Conservation (phyloP, 2,888 invertebrate species). For the Odontothrips loti region DNA sequence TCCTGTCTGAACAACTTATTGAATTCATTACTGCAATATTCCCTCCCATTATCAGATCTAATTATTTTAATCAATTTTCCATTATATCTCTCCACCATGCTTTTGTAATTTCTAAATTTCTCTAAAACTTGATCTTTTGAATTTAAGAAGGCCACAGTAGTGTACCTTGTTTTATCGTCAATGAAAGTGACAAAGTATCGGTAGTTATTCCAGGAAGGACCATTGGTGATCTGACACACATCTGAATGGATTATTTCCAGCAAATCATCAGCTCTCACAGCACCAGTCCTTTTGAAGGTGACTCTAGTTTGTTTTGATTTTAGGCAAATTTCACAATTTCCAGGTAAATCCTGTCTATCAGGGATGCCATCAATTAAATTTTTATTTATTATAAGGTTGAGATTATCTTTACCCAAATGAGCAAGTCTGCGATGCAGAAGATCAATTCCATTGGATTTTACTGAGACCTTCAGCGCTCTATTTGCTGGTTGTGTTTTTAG, state of each 20-base stretch:
- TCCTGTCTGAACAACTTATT: constrained; percentile 37
- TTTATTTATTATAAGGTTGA: not conserved
- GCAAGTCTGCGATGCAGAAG: not conserved
- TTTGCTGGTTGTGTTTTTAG: no score
- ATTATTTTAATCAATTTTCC: constrained; percentile 40
- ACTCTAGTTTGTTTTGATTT: not conserved
- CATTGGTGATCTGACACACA: constrained; percentile 40
- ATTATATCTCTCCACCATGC: constrained; percentile 41
- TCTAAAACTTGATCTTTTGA: constrained; percentile 40
- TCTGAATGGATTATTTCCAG: constrained; percentile 41
- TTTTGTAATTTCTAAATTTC: constrained; percentile 41
- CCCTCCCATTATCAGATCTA: constrained; percentile 40
- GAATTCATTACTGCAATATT: constrained; percentile 37
- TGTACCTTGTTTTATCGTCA: no score
- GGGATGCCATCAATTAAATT: not conserved
- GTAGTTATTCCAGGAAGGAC: constrained; percentile 38
- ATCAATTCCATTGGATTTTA: not conserved
- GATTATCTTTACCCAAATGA: not conserved
- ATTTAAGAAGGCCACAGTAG: constrained; percentile 41
- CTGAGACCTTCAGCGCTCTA: no score
- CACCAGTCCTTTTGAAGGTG: not conserved
- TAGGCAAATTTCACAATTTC: not conserved
- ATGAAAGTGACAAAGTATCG: constrained; percentile 42
- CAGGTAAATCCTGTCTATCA: not conserved
- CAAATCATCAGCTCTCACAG: constrained; percentile 28